Evolutionary conservation across 2,797 vertebrate genomes (phyloP).

Genomic region (Mallotus villosus): DNA sequence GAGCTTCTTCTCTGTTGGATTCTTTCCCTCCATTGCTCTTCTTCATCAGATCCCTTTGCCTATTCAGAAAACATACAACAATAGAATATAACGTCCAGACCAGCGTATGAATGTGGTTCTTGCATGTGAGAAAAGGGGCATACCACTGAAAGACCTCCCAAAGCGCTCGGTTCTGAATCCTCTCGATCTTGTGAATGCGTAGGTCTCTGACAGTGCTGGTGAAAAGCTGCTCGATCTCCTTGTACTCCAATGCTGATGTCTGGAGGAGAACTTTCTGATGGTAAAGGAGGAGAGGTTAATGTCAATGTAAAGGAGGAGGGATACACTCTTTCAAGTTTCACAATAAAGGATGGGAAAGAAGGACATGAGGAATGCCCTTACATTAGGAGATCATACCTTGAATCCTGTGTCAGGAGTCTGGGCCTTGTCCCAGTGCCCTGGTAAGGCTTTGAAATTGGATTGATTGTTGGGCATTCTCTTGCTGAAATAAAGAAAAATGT

Average conservation of each 20-base stretch:
- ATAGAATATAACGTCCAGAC: neutral
- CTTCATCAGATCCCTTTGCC: constrained; percentile 88
- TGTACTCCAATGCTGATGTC: constrained; percentile 66
- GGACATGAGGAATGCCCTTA: neutral
- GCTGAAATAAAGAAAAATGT: constrained; percentile 11
- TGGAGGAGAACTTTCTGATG: constrained; percentile 58
- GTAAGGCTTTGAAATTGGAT: constrained; percentile 36
- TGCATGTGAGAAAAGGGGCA: constrained; percentile 39
- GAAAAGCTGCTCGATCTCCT: constrained; percentile 70
- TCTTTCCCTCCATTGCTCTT: constrained; percentile 69
- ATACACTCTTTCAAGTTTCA: neutral
- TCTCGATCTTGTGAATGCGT: constrained; percentile 65
- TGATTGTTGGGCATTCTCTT: constrained; percentile 14
- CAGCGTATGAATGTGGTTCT: neutral
- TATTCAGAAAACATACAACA: constrained; percentile 42
- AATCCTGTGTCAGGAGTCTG: constrained; percentile 44
- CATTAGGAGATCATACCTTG: constrained; percentile 34
- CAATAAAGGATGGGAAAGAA: neutral
- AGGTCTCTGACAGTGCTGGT: constrained; percentile 74
- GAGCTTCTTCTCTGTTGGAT: constrained; percentile 74
- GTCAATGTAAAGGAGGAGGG: neutral
- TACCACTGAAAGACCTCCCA: constrained; percentile 87
- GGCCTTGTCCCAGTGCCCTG: constrained; percentile 46
- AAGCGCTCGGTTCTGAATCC: constrained; percentile 77
- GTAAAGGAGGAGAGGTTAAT: neutral